phyloP scores from a whole-genome alignment of 2,888 invertebrate genomes.

The Catocala nupta region DNA sequence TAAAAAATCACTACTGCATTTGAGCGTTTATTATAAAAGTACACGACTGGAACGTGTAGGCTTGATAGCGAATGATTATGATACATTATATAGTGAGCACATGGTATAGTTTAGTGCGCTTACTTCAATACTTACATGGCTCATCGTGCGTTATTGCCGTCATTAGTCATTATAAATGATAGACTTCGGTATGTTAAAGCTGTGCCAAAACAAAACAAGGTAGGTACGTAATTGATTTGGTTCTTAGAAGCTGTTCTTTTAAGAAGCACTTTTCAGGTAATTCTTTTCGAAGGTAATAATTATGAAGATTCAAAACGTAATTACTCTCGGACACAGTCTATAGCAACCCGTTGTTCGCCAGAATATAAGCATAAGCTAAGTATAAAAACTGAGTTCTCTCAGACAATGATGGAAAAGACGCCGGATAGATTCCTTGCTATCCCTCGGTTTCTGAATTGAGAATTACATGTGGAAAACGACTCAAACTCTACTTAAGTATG shows the following conservation, averaged over 20 bases:
- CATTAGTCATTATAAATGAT: constrained; percentile 8
- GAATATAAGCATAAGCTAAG: no score
- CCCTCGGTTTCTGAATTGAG: no score
- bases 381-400: no score
- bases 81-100: constrained; percentile 12
- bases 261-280: neutral
- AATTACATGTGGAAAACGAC: no score
- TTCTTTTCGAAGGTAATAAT: neutral
- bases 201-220: constrained; percentile 13
- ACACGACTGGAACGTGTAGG: constrained; percentile 54
- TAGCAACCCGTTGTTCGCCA: no score
- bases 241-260: constrained; percentile 3
- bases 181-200: constrained; percentile 4
- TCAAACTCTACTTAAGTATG: no score
- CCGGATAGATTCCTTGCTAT: no score
- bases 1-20: constrained; percentile 17
- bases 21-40: constrained; percentile 53
- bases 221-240: constrained; percentile 7
- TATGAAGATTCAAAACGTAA: no score
- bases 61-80: constrained; percentile 62
- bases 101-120: neutral
- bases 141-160: no score
- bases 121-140: constrained; percentile 16
- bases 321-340: no score
- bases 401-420: no score